phyloP scores from a whole-genome alignment of 2,113 vertebrate genomes.

The Protomyctophum bolini region DNA sequence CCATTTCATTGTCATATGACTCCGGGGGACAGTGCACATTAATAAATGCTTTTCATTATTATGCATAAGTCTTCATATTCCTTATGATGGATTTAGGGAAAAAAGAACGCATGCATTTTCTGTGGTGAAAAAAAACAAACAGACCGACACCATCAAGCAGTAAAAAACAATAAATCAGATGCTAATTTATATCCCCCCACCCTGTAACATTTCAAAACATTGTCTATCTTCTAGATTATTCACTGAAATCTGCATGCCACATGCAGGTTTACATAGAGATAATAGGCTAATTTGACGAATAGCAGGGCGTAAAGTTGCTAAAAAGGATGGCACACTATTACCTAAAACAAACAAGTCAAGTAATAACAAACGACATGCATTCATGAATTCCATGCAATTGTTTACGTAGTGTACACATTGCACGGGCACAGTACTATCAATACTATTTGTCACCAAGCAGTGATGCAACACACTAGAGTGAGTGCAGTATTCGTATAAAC shows the following conservation, averaged over 20 bases:
- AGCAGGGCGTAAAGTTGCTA: conserved; percentile 35
- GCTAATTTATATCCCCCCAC: conserved; percentile 74
- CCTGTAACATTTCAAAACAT: conserved; percentile 71
- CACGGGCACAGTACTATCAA: conserved; percentile 21
- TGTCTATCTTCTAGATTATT: conserved; percentile 77
- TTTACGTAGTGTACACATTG: conserved; percentile 27
- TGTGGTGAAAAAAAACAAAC: conserved; percentile 51
- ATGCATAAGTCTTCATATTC: conserved; percentile 80
- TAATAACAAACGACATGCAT: conserved; percentile 45
- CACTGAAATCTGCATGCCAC: conserved; percentile 70
- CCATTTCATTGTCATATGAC: conserved; percentile 79
- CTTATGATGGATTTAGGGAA: conserved; percentile 75
- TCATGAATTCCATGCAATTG: conserved; percentile 26
- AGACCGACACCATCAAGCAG: conserved; percentile 74
- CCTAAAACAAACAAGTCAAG: conserved; percentile 52
- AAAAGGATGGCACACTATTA: conserved; percentile 51
- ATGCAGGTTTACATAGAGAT: conserved; percentile 29
- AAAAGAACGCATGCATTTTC: conserved; percentile 76
- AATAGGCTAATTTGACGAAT: conserved; percentile 62
- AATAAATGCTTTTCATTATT: conserved; percentile 82
- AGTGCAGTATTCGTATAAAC: conserved; percentile 4
- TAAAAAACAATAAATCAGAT: conserved; percentile 77
- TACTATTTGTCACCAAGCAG: conserved; percentile 10
- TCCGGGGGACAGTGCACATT: conserved; percentile 79
- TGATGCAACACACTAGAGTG: conserved; percentile 3